Conservation (phyloP, 2,888 invertebrate genomes). For the Eupsilia transversa region DNA sequence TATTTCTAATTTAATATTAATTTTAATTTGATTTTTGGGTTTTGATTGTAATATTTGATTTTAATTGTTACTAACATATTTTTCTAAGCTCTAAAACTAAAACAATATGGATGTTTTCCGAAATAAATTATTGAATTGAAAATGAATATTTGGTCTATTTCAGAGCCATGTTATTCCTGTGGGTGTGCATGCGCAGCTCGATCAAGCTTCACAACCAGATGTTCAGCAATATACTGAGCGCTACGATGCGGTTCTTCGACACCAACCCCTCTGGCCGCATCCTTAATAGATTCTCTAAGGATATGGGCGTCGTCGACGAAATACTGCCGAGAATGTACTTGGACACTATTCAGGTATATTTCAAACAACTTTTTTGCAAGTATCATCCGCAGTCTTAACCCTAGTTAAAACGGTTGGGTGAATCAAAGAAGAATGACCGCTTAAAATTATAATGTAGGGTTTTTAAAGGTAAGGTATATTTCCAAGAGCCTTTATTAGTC, state of each 20-base stretch:
- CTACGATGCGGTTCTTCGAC: slow-evolving; percentile 96
- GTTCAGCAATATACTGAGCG: slow-evolving; percentile 93
- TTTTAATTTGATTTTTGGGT: no score
- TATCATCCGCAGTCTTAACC: no score
- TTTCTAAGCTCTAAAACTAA: no score
- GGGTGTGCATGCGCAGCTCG: slow-evolving; percentile 94
- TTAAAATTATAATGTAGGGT: no score
- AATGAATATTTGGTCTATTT: slow-evolving; percentile 61
- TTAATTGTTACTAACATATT: no score
- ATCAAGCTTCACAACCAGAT: slow-evolving; percentile 94
- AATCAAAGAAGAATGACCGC: no score
- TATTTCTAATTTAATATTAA: no score
- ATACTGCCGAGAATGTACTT: slow-evolving; percentile 92
- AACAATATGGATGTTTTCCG: no score
- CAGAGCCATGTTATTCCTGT: slow-evolving; percentile 93
- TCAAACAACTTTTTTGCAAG: background rate
- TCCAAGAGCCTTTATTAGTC: background rate
- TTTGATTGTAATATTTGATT: no score
- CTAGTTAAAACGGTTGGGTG: no score
- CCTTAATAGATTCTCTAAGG: slow-evolving; percentile 96
- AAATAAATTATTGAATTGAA: no score
- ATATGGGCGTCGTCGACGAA: slow-evolving; percentile 95
- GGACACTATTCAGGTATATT: slow-evolving; percentile 91
- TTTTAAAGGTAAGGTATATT: slow-evolving; percentile 90
- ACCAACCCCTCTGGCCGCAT: slow-evolving; percentile 96